Percentiles rank a stretch among this genome's conserved stretches.
Evolutionary conservation across 2,797 vertebrate species (phyloP).

Genomic region (Hirundo rustica): DNA sequence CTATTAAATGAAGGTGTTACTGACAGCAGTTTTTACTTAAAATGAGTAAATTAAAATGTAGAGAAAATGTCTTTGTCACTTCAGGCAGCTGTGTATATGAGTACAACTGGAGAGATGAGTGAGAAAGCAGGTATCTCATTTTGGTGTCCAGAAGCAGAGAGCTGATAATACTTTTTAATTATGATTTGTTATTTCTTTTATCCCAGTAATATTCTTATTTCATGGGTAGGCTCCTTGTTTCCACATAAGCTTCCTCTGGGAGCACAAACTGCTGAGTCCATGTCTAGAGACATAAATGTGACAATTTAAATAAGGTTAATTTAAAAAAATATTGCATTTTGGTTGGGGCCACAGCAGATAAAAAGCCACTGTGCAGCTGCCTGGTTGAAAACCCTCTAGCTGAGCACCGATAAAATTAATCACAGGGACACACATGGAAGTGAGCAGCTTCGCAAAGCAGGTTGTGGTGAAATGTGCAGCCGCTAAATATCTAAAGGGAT

Average conservation of each 20-base stretch:
- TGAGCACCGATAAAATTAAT: conserved; percentile 80
- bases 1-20: neutral
- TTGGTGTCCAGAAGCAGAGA: neutral
- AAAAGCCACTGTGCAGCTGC: conserved; percentile 73
- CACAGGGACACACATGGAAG: conserved; percentile 62
- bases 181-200: conserved; percentile 76
- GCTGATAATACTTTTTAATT: conserved; percentile 70
- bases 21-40: neutral
- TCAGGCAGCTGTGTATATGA: neutral
- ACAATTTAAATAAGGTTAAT: conserved; percentile 68
- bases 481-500: conserved; percentile 50
- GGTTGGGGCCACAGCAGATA: conserved; percentile 64
- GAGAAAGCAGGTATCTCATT: conserved; percentile 31
- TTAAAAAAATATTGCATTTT: neutral
- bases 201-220: conserved; percentile 76
- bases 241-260: conserved; percentile 77
- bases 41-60: neutral
- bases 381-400: conserved; percentile 48
- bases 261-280: conserved; percentile 79
- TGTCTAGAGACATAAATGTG: conserved; percentile 73
- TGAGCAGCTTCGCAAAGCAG: conserved; percentile 37
- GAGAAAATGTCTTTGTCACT: neutral
- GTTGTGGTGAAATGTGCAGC: conserved; percentile 72
- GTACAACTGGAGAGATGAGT: neutral
- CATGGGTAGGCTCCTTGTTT: conserved; percentile 73